phyloP scores from a whole-genome alignment of 2,113 vertebrate genomes.

The Desmodus rotundus region DNA sequence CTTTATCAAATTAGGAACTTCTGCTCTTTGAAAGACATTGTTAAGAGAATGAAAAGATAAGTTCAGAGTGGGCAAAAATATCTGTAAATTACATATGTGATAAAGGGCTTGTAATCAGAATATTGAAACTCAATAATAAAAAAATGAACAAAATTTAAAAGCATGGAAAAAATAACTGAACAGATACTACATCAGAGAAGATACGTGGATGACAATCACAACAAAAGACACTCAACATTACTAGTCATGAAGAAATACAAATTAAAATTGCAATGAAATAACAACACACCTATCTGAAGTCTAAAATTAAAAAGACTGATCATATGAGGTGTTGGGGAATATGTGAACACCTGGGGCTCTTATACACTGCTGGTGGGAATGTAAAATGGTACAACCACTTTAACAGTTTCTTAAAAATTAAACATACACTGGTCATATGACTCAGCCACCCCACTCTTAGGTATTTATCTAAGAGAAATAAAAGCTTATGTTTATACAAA shows the following conservation, averaged over 20 bases:
- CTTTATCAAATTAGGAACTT: not conserved
- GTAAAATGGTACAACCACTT: not conserved
- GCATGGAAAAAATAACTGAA: not conserved
- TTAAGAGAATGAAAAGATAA: not conserved
- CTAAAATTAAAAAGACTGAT: not conserved
- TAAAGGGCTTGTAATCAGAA: not conserved
- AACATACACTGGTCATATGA: not conserved
- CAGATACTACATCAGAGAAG: not conserved
- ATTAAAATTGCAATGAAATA: not conserved
- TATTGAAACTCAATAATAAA: not conserved
- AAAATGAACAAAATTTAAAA: not conserved
- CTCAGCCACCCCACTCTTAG: not conserved
- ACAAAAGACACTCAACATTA: not conserved
- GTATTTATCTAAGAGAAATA: not conserved
- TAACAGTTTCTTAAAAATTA: not conserved
- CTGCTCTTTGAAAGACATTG: not conserved
- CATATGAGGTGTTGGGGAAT: not conserved
- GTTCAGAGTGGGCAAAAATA: not conserved
- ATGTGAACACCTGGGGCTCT: not conserved
- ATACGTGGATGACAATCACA: not conserved
- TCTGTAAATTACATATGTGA: not conserved
- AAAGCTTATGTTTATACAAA: not conserved
- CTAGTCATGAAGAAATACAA: not conserved
- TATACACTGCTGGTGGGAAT: not conserved
- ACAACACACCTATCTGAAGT: not conserved